phyloP scores from a whole-genome alignment of 2,888 invertebrate genomes.

The Pegoplata infirma region DNA sequence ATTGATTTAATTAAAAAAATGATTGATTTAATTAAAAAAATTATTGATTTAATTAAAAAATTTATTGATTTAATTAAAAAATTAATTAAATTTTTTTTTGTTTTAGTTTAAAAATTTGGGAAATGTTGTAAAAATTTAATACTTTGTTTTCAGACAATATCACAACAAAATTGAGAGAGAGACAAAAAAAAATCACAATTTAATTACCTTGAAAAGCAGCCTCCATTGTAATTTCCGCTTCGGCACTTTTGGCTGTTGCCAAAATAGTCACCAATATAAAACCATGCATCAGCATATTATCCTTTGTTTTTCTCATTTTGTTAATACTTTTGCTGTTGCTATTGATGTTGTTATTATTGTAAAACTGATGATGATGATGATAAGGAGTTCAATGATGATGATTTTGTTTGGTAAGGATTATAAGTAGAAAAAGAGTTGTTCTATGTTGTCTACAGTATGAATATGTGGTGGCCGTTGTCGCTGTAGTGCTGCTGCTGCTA shows the following conservation, averaged over 20 bases:
- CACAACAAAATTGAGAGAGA: neutral
- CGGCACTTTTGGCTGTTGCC: slow-evolving; percentile 73
- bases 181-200: slow-evolving; percentile 26
- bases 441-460: neutral
- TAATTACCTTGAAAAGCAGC: slow-evolving; percentile 82
- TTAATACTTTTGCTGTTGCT: slow-evolving; percentile 17
- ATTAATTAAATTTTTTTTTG: too few relatives aligned
- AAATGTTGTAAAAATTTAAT: neutral
- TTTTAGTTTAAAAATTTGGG: too few relatives aligned
- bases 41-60: too few relatives aligned
- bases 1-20: too few relatives aligned
- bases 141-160: neutral
- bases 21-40: too few relatives aligned
- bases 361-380: slow-evolving; percentile 38
- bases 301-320: slow-evolving; percentile 64
- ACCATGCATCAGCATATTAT: slow-evolving; percentile 73
- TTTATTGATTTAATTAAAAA: too few relatives aligned
- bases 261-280: slow-evolving; percentile 73
- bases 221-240: slow-evolving; percentile 78
- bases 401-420: neutral
- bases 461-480: too few relatives aligned
- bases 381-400: neutral
- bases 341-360: slow-evolving; percentile 28
- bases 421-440: too few relatives aligned
- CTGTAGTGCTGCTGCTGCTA: too few relatives aligned